Evolutionary conservation across 1,140 invertebrate genomes (phyloP), one percentile per base, ranked within the genome.

Genomic region (Dendrolimus kikuchii): DNA sequence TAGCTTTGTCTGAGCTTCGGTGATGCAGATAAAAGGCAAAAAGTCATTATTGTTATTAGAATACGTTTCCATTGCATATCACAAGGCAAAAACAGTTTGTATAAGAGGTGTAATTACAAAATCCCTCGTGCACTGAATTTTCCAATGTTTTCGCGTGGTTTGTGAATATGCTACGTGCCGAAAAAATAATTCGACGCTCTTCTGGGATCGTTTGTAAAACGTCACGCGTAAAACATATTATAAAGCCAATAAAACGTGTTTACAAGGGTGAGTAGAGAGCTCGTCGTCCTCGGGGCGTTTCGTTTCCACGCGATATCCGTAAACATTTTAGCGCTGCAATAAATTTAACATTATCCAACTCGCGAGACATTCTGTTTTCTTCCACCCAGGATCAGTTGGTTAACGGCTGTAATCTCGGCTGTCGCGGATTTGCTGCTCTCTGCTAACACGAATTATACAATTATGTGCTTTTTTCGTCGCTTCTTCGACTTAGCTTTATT

Each of bases 181-280:
- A 81, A 86, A 86, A 86, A 86, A 86, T 84, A 84, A 86, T 86
- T 86, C 81, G 76, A 74, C 74, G 79, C 70, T 84, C 72, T 68
- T 72, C 72, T 41, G 76, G 77, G 83, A 86, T 86, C 83, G 83
- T 86, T 84, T 84, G 81, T 86, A 81, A 86, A 86, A 84, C 83
- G 83, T 86, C 83, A 84, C 83, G 83, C 81, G 81, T 86, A 86
- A 81, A 86, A 86, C 83, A 86, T 86, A 84, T 86, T 84, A 84
- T 84, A 86, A 86, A 86, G 83, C 83, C 81, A 86, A 86, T 86
- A 86, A 86, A 86, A 86, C 82, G 82, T 86, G 82, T 86, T 86
- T 84, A 86, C 81, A 86, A 84, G 81, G 82, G 81, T 82, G 82
- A 83, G 73, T 74, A 68, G 74, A 23, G 23, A 68, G 71, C 74